A percentile compares a stretch with the other conserved stretches of the same genome.
Conservation (phyloP, 2,888 invertebrate genomes). For the Thysanoteuthis rhombus region DNA sequence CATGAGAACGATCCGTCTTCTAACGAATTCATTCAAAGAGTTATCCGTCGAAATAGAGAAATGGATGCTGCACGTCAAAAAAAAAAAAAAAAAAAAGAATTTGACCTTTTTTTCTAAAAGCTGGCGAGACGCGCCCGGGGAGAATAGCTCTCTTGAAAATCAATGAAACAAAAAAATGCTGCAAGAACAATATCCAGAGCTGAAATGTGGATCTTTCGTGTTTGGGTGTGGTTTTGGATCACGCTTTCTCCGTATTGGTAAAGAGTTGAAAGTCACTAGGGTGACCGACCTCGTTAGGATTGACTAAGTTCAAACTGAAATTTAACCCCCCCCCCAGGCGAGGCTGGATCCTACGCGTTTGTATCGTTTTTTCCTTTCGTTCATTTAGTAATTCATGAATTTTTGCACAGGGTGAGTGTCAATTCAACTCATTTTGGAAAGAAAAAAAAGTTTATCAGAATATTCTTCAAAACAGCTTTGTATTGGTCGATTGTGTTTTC, state of each 20-base stretch:
- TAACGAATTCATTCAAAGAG: too few relatives aligned
- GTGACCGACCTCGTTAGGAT: background rate
- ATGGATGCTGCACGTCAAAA: too few relatives aligned
- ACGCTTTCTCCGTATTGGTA: background rate
- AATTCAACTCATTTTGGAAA: too few relatives aligned
- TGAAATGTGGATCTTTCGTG: background rate
- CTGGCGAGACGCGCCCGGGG: background rate
- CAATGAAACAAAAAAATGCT: background rate
- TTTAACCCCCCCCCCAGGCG: background rate
- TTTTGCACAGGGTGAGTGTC: too few relatives aligned
- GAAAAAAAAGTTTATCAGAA: too few relatives aligned
- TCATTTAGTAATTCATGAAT: too few relatives aligned
- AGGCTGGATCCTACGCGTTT: background rate
- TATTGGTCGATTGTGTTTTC: too few relatives aligned
- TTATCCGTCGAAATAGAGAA: too few relatives aligned
- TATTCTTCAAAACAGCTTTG: too few relatives aligned
- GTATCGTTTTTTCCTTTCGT: background rate
- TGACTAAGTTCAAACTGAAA: fast-evolving
- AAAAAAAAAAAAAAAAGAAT: too few relatives aligned
- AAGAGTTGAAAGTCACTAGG: background rate
- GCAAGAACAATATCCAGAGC: background rate
- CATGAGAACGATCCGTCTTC: too few relatives aligned
- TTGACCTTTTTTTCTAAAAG: too few relatives aligned
- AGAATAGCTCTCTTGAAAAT: background rate
- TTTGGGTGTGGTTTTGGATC: background rate